Evolutionary conservation across 2,888 invertebrate genomes (phyloP), one percentile per base, ranked within the genome.

Genomic region (Bursaphelenchus okinawaensis): DNA sequence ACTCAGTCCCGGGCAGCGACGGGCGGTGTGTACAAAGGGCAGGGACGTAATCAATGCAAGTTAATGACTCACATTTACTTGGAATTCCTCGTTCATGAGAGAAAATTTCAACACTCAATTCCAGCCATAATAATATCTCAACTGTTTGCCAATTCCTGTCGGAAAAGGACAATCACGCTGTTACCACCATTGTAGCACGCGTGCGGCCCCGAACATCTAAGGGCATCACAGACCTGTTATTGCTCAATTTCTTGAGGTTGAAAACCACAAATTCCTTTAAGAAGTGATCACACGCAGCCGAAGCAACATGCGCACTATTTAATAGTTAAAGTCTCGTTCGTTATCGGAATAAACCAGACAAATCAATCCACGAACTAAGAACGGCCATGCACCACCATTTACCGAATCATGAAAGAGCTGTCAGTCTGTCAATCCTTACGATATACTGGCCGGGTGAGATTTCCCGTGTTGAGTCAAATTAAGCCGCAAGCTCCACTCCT

Each of bases 281-380:
- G 86, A n/a, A n/a, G n/a, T n/a, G n/a, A n/a, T n/a, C n/a, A 81
- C 82, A 40, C 56, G 28, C 27, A 24, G 22, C 62, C 62, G 55
- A 52, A 67, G 24, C 80, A 82, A 84, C n/a, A n/a, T n/a, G n/a
- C n/a, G n/a, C n/a, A 83, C 86, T 87, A 86, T 84, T 87, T 86
- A 87, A 85, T 84, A 87, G 86, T 85, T 84, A 86, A 86, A 86
- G 87, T 88, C 87, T 88, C 87, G 87, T 87, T 88, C 87, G 87
- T 88, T 88, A 88, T 87, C 87, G 87, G 87, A 89, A 88, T 88
- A 83, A 88, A 88, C 87, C 88, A 88, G 88, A 88, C 88, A 88
- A 87, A 88, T 88, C 87, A 84, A 87, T 87, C 87, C 87, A 88
- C 88, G 86, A 88, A 88, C 87, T 88, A 88, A 87, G 87, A 88